A percentile compares a stretch with the other conserved stretches of the same genome.
Conservation (phyloP, 2,888 invertebrate genomes). For the Cheilosia pagana region DNA sequence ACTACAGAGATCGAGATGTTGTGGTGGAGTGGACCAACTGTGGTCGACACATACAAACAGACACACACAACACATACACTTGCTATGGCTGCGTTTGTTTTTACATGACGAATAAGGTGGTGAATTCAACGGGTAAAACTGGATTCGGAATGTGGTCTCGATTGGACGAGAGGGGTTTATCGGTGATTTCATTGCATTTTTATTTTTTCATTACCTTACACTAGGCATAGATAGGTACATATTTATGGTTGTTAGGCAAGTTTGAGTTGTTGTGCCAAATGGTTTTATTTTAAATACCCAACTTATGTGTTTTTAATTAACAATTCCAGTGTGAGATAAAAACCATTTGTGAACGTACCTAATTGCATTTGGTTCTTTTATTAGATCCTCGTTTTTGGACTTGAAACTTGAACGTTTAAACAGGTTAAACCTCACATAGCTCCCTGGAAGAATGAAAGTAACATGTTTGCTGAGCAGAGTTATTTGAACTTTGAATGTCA, state of each 20-base stretch:
- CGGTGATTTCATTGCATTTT: slow-evolving; percentile 40
- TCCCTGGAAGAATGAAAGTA: too few species aligned
- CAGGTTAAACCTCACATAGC: too few species aligned
- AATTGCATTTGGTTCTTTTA: background rate
- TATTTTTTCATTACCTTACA: slow-evolving; percentile 12
- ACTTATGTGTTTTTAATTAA: slow-evolving; percentile 2
- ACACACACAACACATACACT: background rate
- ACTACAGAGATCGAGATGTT: background rate
- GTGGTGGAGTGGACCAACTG: too few species aligned
- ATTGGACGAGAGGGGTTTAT: slow-evolving; percentile 6
- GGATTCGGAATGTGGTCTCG: slow-evolving; percentile 65
- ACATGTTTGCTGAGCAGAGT: too few species aligned
- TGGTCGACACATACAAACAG: background rate
- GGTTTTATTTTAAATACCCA: slow-evolving; percentile 3
- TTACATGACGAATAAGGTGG: slow-evolving; percentile 37
- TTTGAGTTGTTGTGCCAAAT: slow-evolving; percentile 12
- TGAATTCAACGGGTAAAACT: slow-evolving; percentile 62
- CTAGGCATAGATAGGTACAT: background rate
- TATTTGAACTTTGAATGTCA: too few species aligned
- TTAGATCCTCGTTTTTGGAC: background rate
- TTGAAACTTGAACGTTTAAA: background rate
- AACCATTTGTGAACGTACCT: background rate
- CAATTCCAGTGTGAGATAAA: background rate
- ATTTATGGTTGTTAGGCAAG: slow-evolving; percentile 20
- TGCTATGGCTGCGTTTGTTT: background rate